Evolutionary conservation across 2,888 invertebrate genomes (phyloP).

Genomic region (Epinotia bilunana): DNA sequence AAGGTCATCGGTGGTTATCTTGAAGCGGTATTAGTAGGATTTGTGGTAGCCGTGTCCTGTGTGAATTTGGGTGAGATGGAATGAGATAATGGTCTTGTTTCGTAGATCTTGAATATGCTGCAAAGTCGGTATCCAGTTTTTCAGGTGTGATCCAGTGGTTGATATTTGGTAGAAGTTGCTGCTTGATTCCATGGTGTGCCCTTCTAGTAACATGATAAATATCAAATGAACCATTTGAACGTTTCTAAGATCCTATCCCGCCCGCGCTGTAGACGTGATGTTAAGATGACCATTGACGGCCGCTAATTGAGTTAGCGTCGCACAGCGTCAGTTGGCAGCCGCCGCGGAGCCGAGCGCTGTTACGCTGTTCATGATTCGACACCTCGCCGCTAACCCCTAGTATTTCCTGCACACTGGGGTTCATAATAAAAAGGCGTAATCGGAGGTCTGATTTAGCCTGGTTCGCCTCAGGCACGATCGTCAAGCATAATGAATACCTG

Average conservation of each 20-base stretch:
- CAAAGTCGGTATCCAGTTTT: too few species aligned
- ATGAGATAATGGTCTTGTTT: too few species aligned
- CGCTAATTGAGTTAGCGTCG: conserved; percentile 62
- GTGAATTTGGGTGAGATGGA: too few species aligned
- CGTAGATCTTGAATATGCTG: too few species aligned
- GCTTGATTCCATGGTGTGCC: too few species aligned
- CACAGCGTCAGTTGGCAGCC: conserved; percentile 49
- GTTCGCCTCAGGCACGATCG: neutral
- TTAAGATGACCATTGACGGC: conserved; percentile 52
- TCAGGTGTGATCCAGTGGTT: too few species aligned
- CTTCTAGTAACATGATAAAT: neutral
- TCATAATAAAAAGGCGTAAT: neutral
- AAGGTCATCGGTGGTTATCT: too few species aligned
- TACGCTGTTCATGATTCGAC: neutral
- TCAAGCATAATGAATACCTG: neutral
- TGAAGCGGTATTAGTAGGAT: too few species aligned
- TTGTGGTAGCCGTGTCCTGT: too few species aligned
- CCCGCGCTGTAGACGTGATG: conserved; percentile 43
- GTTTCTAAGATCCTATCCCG: conserved; percentile 2
- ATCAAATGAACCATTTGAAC: neutral
- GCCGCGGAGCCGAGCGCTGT: conserved; percentile 25
- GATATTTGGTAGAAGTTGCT: too few species aligned
- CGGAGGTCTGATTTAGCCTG: neutral
- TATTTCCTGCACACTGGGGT: neutral
- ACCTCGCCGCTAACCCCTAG: neutral